Evolutionary conservation across 1,140 invertebrate species (phyloP), one percentile per base, ranked within the genome.

Genomic region (Drosophila obscura): DNA sequence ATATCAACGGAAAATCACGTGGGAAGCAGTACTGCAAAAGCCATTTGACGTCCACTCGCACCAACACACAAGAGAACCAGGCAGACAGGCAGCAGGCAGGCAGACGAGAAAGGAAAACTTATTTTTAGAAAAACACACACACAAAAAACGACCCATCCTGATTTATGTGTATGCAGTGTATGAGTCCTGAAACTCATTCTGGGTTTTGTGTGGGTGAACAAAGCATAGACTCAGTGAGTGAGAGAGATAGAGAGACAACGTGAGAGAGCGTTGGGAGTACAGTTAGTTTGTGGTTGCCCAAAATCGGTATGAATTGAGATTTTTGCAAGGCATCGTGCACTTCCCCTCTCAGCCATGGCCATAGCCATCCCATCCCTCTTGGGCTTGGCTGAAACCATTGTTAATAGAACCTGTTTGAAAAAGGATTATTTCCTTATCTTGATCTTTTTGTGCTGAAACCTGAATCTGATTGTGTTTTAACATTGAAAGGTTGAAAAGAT

Each of bases 221-320:
- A 39, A 39, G 11, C 11, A 39, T 39, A 67, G 31, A n/a, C n/a
- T n/a, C n/a, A 59, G 35, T 35, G 5, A 49, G 45, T 16, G 41
- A 45, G n/a, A 15, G 9, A 11, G 48, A 13, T 8, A 45, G 31
- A 41, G 13, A 65, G 16, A 41, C 71, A 60, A 48, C 60, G 55
- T 46, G 24, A 43, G 51, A 51, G 63, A 68, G 62, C 31, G 6
- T 7, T 26, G n/a, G 19, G 41, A 74, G 81, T 84, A 81, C 77
- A 87, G 81, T 87, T 76, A 60, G 58, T 64, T 77, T 87, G 81
- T 81, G 80, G 77, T 81, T 81, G 79, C 65, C 73, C 73, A 5
- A 51, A 82, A 65, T 77, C 68, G 31, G 15, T 43, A 45, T 46
- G 48, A 31, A 62, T 35, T 39, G 7, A 4, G 19, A 67, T 53